phyloP scores from a whole-genome alignment of 2,113 vertebrate species.

The Fulmarus glacialis region DNA sequence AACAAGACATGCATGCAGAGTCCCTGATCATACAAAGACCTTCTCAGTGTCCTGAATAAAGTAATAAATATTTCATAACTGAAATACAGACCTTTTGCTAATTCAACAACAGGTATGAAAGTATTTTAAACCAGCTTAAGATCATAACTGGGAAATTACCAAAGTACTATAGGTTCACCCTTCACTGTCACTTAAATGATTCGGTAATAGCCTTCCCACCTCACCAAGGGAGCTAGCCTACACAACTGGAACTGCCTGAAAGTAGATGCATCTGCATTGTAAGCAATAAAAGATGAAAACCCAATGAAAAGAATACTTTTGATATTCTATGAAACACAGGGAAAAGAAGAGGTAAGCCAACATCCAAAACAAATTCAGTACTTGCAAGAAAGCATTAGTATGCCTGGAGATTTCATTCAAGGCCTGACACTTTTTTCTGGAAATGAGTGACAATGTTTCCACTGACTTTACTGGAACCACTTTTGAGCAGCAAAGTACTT shows the following conservation, averaged over 20 bases:
- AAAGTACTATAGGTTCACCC: not conserved
- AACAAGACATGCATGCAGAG: not conserved
- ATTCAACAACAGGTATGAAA: not conserved
- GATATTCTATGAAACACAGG: not conserved
- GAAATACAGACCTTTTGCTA: not conserved
- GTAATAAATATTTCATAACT: not conserved
- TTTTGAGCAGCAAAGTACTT: not conserved
- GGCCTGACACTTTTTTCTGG: not conserved
- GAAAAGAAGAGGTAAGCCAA: not conserved
- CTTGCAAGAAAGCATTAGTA: not conserved
- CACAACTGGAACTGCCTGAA: not conserved
- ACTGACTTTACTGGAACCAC: not conserved
- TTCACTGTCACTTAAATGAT: not conserved
- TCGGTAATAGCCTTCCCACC: not conserved
- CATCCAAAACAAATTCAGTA: not conserved
- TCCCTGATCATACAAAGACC: not conserved
- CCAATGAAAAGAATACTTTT: not conserved
- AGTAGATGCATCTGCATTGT: not conserved
- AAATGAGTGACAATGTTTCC: not conserved
- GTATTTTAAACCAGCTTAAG: not conserved
- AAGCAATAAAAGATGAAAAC: not conserved
- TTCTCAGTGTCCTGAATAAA: not conserved
- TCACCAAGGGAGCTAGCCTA: not conserved
- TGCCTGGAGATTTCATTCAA: not conserved
- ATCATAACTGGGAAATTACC: not conserved